Evolutionary conservation across 53 echinoderm and acorn worm species (phyloP), one percentile per base, ranked within the genome.

Genomic region (Mesocentrotus franciscanus): DNA sequence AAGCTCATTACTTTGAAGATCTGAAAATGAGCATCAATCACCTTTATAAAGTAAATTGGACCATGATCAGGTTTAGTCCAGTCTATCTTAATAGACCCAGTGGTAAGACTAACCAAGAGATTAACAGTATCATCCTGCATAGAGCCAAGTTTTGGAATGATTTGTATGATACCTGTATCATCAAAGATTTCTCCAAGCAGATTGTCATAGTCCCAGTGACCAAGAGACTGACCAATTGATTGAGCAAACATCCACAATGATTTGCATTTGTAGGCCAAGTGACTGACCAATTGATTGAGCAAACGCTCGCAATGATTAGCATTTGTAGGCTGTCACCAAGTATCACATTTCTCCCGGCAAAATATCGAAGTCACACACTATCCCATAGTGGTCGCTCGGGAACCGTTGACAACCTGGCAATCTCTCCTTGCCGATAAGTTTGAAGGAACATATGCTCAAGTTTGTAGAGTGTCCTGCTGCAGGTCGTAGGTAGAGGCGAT

Each of bases 321-420:
- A 20, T 66, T 68, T 2, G 33, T 8, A 32, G 30, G 15, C 29
- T 75, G 33, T 76, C 4, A 33, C 33, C 24, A 10, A 17, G 20
- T 68, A 60, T 91, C 64, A 93, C 79, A 81, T 32, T 81, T 94
- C 95, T 39, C 85, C 85, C 2, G 95, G 95, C 16, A 95, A 8
- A 42, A 95, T 84, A 39, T 95, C 90, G 62, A 95, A 95, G 78
- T 91, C 95, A 90, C 95, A 95, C 17, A 90, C 61, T 18, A 95
- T 90, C 10, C 99, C 99, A 95, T 96, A 98, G 94, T 98, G 99
- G 84, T 98, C 99, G 56, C 99, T 98, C 10, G 97, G 96, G 95
- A 98, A 98, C 22, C 95, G 79, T 32, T 75, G 92, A 95, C 97
- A 97, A 29, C 58, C 57, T 16, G 94, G 94, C 42, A 98, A 94